phyloP scores from a whole-genome alignment of 2,113 vertebrate genomes.

The Candoia aspera region DNA sequence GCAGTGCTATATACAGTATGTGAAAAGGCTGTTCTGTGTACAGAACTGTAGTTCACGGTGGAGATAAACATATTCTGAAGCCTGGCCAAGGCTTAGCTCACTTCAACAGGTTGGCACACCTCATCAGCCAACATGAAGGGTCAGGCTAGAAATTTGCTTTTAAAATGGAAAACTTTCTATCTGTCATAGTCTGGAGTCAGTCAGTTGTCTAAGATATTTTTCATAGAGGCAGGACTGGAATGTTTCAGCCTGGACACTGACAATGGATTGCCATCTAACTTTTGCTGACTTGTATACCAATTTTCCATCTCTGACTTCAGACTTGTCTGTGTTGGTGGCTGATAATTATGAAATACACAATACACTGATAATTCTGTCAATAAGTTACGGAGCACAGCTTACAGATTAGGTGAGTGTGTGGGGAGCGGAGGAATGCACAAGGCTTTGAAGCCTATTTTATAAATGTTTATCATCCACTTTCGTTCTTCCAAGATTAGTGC shows the following conservation, averaged over 20 bases:
- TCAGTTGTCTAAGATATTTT: neutral
- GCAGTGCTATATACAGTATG: neutral
- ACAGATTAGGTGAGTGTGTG: neutral
- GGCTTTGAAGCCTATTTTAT: neutral
- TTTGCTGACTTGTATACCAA: neutral
- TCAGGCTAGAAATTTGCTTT: neutral
- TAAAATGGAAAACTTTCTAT: neutral
- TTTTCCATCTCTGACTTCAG: neutral
- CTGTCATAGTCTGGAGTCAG: neutral
- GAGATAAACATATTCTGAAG: neutral
- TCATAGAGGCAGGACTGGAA: too few relatives aligned
- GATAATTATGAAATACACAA: neutral
- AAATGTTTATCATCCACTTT: neutral
- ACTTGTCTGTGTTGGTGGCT: neutral
- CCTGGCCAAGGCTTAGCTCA: neutral
- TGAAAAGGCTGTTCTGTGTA: neutral
- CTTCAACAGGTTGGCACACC: neutral
- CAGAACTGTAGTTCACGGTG: neutral
- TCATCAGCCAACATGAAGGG: neutral
- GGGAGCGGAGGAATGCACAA: neutral
- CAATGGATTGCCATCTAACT: neutral
- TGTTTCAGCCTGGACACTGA: neutral
- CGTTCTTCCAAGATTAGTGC: neutral
- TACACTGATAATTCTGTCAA: neutral
- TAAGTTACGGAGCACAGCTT: neutral